A percentile compares a stretch with the other conserved stretches of the same genome.
Evolutionary conservation across 2,888 invertebrate species (phyloP).

Genomic region (Unio delphinus): DNA sequence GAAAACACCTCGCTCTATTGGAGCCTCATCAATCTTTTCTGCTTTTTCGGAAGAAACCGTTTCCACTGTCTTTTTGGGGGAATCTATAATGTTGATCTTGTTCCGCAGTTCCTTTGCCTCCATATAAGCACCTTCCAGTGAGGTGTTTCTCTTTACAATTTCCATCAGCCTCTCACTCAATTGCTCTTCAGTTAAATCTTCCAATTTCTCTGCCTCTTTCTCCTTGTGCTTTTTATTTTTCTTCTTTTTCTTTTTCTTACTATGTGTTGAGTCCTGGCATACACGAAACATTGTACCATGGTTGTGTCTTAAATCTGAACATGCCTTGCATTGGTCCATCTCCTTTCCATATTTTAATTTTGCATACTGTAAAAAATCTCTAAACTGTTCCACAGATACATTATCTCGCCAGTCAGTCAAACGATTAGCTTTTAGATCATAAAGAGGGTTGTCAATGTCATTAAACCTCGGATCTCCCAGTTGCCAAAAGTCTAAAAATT

Average conservation of each 20-base stretch:
- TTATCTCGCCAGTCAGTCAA: conserved; percentile 44
- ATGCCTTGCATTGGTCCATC: conserved; percentile 34
- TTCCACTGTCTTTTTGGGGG: not conserved
- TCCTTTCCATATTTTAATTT: conserved; percentile 30
- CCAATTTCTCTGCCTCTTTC: conserved; percentile 4
- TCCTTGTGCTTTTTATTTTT: conserved; percentile 21
- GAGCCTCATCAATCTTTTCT: conserved; percentile 7
- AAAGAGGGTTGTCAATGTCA: conserved; percentile 51
- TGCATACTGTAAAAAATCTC: conserved; percentile 44
- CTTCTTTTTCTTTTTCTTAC: conserved; percentile 34
- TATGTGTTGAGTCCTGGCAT: conserved; percentile 13
- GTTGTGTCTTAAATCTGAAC: conserved; percentile 20
- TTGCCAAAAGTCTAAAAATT: conserved; percentile 44
- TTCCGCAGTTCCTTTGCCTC: conserved; percentile 4
- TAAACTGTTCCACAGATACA: conserved; percentile 34
- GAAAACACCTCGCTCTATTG: conserved; percentile 12
- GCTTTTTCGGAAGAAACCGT: conserved; percentile 1
- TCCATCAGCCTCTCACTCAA: conserved; percentile 17
- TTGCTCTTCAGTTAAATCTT: conserved; percentile 1
- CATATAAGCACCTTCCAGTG: not conserved
- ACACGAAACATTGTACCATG: conserved; percentile 22
- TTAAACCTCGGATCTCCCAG: conserved; percentile 52
- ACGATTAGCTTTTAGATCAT: conserved; percentile 31
- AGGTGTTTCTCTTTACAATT: conserved; percentile 12
- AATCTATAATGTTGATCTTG: conserved; percentile 1